Conservation (phyloP, 2,113 vertebrate genomes). For the Pelecanoides urinatrix region DNA sequence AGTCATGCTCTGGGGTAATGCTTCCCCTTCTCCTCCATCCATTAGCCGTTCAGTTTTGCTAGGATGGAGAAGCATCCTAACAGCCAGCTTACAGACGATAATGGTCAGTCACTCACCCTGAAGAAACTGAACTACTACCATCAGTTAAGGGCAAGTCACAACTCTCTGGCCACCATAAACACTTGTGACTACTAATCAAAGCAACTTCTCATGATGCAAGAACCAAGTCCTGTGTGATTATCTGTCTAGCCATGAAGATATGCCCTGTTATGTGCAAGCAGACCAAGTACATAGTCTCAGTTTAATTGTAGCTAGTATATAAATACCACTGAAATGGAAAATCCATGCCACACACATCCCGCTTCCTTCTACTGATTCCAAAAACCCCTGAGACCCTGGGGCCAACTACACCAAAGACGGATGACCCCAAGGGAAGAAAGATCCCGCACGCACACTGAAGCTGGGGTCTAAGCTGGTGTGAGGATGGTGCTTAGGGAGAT, state of each 20-base stretch:
- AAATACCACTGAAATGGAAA: background rate
- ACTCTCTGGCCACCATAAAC: background rate
- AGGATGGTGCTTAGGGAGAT: background rate
- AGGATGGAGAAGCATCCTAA: background rate
- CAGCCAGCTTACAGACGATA: background rate
- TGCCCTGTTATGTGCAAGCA: background rate
- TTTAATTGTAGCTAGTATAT: background rate
- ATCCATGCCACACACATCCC: background rate
- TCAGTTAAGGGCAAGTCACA: background rate
- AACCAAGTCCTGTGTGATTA: background rate
- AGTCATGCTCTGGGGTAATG: background rate
- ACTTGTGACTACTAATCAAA: background rate
- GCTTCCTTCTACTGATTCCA: background rate
- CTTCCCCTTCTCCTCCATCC: background rate
- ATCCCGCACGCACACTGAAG: background rate
- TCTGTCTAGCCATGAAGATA: background rate
- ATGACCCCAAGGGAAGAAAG: background rate
- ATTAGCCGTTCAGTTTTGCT: background rate
- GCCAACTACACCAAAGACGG: background rate
- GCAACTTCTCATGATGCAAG: background rate
- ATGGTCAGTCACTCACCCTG: background rate
- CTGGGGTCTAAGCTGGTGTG: background rate
- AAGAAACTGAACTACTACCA: background rate
- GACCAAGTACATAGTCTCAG: background rate
- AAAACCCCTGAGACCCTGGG: background rate